Evolutionary conservation across 1,140 invertebrate genomes (phyloP), one percentile per base, ranked within the genome.

Genomic region (Calliphora vicina): DNA sequence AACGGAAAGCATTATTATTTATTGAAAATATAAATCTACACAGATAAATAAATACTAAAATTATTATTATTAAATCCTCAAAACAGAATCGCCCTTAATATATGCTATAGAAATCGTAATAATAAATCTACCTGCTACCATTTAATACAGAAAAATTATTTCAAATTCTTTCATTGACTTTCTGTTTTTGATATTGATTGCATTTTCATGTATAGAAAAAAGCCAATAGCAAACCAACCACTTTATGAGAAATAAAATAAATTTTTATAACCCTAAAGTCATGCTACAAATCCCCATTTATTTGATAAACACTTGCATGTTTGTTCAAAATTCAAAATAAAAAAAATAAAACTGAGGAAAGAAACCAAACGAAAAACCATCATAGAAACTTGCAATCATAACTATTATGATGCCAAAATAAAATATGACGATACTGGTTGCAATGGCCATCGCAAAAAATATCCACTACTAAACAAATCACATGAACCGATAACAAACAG

Each of bases 201-300:
- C 61, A 67, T 67, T 67, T 67, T 67, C n/a, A 13, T 50, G 17
- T 50, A 50, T 17, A 50, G 3, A 50, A 50, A 50, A 50, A 50
- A 50, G 45, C 45, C 45, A 50, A 50, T 50, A 50, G 45, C 45
- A 50, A n/a, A 50, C 45, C 5, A 35, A 50, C 45, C 45, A 50
- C 45, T 67, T 67, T 67, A 67, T 2, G 2, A 67, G n/a, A 67
- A 67, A 67, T 23, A 67, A 23, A 67, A 67, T 67, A 23, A 20
- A 67, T 67, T 67, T 67, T 67, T 67, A 67, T 67, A 67, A 67
- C 61, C 61, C 61, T 67, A 67, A 23, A 67, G 61, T 67, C 61
- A 67, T 67, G 61, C 61, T 67, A 67, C 61, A 67, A 67, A 67
- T 67, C 61, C n/a, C 20, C 61, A 23, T 67, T 67, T 67, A 23